A percentile compares a stretch with the other conserved stretches of the same genome.
These are phyloP conservation scores for Rhabdophis nuchalis DNA, from an alignment of 2,797 vertebrate species.

Conservation along the genomic window DNA sequence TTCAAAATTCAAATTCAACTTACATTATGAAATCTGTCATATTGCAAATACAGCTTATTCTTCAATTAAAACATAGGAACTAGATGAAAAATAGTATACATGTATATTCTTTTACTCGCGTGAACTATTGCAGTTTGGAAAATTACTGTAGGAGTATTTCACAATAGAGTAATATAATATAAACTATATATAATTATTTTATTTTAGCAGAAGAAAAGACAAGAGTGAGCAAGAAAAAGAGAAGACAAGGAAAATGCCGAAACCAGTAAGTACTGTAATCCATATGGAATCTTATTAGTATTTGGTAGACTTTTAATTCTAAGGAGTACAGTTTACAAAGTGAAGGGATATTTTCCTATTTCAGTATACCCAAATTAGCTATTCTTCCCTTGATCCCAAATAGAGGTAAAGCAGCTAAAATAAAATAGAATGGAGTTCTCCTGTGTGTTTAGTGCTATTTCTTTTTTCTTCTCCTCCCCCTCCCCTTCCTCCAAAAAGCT, in stretches of 20 bases:
- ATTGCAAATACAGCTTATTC: neutral
- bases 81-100: neutral
- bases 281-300: neutral
- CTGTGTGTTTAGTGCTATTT: neutral
- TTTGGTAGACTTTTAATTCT: neutral
- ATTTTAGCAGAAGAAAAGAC: constrained; percentile 55
- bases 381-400: neutral
- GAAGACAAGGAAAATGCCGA: constrained; percentile 84
- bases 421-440: neutral
- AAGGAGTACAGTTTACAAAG: neutral
- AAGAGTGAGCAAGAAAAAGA: constrained; percentile 55
- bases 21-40: neutral
- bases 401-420: neutral
- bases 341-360: neutral
- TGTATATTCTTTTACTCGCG: neutral
- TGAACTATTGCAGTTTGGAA: neutral
- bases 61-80: neutral
- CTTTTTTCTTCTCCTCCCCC: neutral
- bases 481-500: neutral
- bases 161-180: neutral
- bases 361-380: neutral
- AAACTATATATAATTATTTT: constrained; percentile 30
- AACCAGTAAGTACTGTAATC: constrained; percentile 86
- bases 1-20: neutral
- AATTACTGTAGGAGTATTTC: neutral